These are phyloP conservation scores for Mellilla xanthometata DNA, from an alignment of 2,888 invertebrate species.

Conservation along the genomic window DNA sequence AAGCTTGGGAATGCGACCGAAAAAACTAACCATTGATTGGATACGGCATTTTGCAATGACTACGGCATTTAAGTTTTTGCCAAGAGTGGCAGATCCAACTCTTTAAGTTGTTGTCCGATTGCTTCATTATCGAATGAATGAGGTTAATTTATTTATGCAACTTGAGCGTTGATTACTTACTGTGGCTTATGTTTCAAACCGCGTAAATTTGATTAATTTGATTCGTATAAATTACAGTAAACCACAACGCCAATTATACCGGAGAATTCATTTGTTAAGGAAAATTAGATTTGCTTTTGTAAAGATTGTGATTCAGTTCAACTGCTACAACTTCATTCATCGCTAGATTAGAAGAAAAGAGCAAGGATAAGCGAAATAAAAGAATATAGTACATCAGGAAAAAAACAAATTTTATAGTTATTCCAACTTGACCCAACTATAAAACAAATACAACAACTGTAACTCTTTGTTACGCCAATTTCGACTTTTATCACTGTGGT, in stretches of 20 bases:
- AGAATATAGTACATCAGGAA: no score
- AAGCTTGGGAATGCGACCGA: slow-evolving; percentile 50
- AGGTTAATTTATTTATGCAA: slow-evolving; percentile 1
- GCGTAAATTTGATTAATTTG: slow-evolving; percentile 19
- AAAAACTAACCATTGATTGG: slow-evolving; percentile 64
- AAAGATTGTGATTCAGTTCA: no score
- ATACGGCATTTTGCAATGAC: slow-evolving; percentile 61
- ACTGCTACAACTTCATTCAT: no score
- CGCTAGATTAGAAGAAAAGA: no score
- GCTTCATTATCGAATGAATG: neutral
- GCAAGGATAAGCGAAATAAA: no score
- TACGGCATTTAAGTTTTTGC: slow-evolving; percentile 34
- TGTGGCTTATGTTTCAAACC: slow-evolving; percentile 8
- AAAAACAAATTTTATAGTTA: no score
- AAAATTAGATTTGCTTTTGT: slow-evolving; percentile 15
- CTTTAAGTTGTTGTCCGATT: neutral
- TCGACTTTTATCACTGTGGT: no score
- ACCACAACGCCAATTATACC: slow-evolving; percentile 12
- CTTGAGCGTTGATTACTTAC: neutral
- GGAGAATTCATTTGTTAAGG: slow-evolving; percentile 25
- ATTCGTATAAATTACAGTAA: slow-evolving; percentile 12
- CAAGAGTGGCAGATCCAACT: slow-evolving; percentile 19
- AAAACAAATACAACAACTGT: no score
- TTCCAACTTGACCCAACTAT: no score
- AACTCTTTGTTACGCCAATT: no score